These are phyloP conservation scores for Drosophila nasuta DNA, from an alignment of 1,140 invertebrate genomes.

Conservation along the genomic window DNA sequence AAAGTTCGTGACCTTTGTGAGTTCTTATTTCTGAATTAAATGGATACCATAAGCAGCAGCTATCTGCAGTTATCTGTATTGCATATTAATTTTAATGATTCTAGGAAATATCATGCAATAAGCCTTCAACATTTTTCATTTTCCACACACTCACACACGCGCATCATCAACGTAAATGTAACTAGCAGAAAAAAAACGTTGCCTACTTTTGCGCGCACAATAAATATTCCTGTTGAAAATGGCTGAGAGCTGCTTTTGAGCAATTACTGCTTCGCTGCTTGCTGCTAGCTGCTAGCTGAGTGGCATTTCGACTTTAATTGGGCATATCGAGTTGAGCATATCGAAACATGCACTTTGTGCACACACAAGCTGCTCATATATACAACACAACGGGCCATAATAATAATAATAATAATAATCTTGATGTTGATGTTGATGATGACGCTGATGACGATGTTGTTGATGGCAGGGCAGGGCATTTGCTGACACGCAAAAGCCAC, in stretches of 20 bases:
- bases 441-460: constrained; percentile 3
- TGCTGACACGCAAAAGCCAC: constrained; percentile 69
- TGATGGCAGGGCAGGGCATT: constrained; percentile 40
- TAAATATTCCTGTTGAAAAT: too few species aligned
- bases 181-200: neutral
- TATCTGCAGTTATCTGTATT: too few species aligned
- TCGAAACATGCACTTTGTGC: constrained; percentile 18
- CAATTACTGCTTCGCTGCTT: neutral
- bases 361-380: constrained; percentile 5
- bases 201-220: neutral
- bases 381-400: neutral
- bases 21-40: too few species aligned
- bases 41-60: too few species aligned
- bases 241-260: neutral
- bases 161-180: too few species aligned
- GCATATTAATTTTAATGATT: too few species aligned
- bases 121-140: too few species aligned
- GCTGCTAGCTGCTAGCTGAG: neutral
- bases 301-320: constrained; percentile 13
- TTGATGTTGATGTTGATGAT: constrained; percentile 7
- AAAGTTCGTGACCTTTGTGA: too few species aligned
- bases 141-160: too few species aligned
- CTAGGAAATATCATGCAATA: too few species aligned
- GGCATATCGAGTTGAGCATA: constrained; percentile 30
- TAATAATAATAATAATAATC: constrained; percentile 14